A percentile compares a stretch with the other conserved stretches of the same genome.
Conservation (phyloP, 2,113 vertebrate species). For the Megaceryle torquata region DNA sequence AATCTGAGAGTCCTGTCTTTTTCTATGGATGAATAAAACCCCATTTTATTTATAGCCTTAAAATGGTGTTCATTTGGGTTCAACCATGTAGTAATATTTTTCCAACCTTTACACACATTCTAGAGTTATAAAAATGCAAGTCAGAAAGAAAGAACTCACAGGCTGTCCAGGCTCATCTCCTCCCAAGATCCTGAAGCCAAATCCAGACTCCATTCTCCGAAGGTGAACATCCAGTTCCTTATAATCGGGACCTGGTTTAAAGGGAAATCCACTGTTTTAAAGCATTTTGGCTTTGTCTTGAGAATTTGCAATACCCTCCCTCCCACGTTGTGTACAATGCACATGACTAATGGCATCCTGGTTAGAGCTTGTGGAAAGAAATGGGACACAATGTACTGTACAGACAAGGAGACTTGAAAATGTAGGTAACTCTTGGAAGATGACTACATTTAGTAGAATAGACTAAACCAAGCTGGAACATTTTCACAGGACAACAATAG, state of each 20-base stretch:
- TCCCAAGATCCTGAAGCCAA: slow-evolving; percentile 96
- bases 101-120: background rate
- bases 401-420: slow-evolving; percentile 36
- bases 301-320: slow-evolving; percentile 11
- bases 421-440: background rate
- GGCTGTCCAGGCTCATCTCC: slow-evolving; percentile 97
- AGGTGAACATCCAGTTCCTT: slow-evolving; percentile 95
- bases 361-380: slow-evolving; percentile 41
- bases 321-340: slow-evolving; percentile 36
- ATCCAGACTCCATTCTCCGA: slow-evolving; percentile 95
- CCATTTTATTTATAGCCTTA: background rate
- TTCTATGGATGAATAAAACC: background rate
- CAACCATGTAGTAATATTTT: background rate
- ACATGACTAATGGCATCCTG: slow-evolving; percentile 52
- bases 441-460: background rate
- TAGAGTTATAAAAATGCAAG: background rate
- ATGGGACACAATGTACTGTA: background rate
- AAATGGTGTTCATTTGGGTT: background rate
- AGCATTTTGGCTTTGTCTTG: background rate
- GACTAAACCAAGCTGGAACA: background rate
- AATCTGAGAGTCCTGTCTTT: background rate
- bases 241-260: slow-evolving; percentile 84
- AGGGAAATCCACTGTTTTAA: slow-evolving; percentile 68
- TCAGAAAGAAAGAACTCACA: slow-evolving; percentile 80
- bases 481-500: background rate